Evolutionary conservation across 2,113 vertebrate species (phyloP), one percentile per base, ranked within the genome.

Genomic region (Rafetus swinhoei): DNA sequence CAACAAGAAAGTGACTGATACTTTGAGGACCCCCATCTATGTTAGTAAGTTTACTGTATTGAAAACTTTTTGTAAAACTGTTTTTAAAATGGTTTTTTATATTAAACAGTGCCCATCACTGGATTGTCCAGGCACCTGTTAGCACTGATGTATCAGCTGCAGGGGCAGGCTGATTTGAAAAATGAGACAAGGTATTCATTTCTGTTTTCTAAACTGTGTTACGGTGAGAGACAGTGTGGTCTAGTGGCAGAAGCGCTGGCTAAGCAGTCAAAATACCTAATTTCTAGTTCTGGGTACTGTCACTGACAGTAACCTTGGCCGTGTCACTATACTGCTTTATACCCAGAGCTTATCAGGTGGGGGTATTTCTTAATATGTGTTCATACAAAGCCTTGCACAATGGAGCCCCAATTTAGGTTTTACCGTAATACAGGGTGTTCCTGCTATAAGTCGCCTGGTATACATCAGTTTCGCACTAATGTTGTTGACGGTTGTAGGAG

Each of bases 81-180:
- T 65, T 69, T 69, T n/a, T 18, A 72, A 81, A 85, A 84, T 27
- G 32, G 65, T 60, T 81, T 88, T 22, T 52, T 81, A 79, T n/a
- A 60, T 4, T 55, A 81, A 65, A 9, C 14, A 10, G 52, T 45
- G 52, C 79, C 74, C 53, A 82, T 0, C 0, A 55, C 24, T 19
- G 85, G 39, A 52, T 60, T 3, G n/a, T 82, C 14, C 53, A 55
- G 76, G 45, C 45, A 45, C 5, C 5, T 6, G 45, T 45, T 45
- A 45, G 19, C 82, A 55, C 57, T 54, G 45, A 9, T 82, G 56
- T 54, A 24, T 24, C 81, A 82, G 7, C 81, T 57, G 56, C 35
- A 55, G 27, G 81, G 53, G 7, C 60, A 45, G 16, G 39, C 15
- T 55, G n/a, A 79, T 27, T 76, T 65, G 82, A 72, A 84, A 84